Percentiles rank a stretch among this genome's conserved stretches.
Conservation (phyloP, 1,140 invertebrate genomes). For the Nasonia giraulti region DNA sequence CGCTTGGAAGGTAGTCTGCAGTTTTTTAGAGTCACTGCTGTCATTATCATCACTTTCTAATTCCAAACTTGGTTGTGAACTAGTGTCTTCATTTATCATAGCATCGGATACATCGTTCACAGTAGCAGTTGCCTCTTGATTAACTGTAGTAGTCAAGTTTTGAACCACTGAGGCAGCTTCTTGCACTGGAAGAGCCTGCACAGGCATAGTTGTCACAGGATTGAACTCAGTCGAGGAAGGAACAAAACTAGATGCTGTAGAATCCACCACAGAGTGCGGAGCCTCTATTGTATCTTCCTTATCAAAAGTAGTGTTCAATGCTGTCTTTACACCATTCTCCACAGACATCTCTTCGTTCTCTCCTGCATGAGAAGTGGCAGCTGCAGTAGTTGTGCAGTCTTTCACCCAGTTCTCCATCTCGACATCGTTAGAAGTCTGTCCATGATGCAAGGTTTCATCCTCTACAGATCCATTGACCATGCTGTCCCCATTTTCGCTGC, state of each 20-base stretch:
- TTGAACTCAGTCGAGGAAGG: slow-evolving; percentile 59
- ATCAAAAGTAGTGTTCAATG: slow-evolving; percentile 48
- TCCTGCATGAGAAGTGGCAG: slow-evolving; percentile 56
- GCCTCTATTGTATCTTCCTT: slow-evolving; percentile 48
- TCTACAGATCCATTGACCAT: slow-evolving; percentile 75
- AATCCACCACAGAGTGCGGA: slow-evolving; percentile 51
- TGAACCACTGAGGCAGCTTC: slow-evolving; percentile 54
- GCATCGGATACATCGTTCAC: slow-evolving; percentile 66
- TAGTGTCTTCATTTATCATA: slow-evolving; percentile 72
- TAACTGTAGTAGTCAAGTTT: slow-evolving; percentile 53
- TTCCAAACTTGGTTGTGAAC: slow-evolving; percentile 70
- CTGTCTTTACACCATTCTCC: slow-evolving; percentile 16
- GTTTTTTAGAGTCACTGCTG: slow-evolving; percentile 60
- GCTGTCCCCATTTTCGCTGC: slow-evolving; percentile 81
- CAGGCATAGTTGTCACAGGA: slow-evolving; percentile 49
- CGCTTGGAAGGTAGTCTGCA: slow-evolving; percentile 71
- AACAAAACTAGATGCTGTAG: slow-evolving; percentile 56
- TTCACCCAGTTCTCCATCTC: slow-evolving; percentile 72
- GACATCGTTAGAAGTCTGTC: slow-evolving; percentile 64
- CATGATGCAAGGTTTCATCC: slow-evolving; percentile 60
- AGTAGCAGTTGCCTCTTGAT: slow-evolving; percentile 57
- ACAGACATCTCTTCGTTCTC: slow-evolving; percentile 54
- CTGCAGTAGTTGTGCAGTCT: slow-evolving; percentile 62
- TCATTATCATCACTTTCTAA: slow-evolving; percentile 66
- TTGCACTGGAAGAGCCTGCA: slow-evolving; percentile 50